Base-by-base conservation (phyloP, 1,140 invertebrate genomes). In the Bicyclus anynana region DNA sequence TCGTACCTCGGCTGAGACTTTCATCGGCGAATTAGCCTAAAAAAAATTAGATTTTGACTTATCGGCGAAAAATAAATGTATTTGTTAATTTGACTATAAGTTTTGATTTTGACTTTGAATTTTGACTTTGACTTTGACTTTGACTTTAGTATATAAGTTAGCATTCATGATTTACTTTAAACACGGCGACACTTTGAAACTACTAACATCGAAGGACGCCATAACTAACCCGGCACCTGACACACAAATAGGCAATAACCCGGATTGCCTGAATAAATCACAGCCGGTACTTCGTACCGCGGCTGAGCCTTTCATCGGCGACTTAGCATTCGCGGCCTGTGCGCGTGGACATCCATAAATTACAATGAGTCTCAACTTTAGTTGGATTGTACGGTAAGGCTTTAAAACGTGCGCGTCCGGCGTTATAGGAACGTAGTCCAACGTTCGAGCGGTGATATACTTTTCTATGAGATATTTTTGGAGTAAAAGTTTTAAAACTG, bases 321-420 rank as follows among this genome's bases (percentile, higher is more conserved):
- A 69, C 60, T 77, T 79, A 72, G 67, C 67, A 79, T 79, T 77
- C 76, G 72, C 57, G 21, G 59, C 55, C 67, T 49, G 38, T 62
- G 62, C 57, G 60, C 62, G 71, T 67, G 67, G 75, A 76, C 77
- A 75, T 69, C 74, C 67, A 80, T 79, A 78, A 83, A 79, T 83
- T 83, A 80, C 74, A 80, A 83, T 83, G 80, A 83, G 79, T 63
- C 70, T 64, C 65, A 70, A 72, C 69, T 68, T 70, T 62, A 71
- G 54, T 69, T 66, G 58, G 59, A 47, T 47, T 16, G 23, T 47
- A 47, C 44, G 5, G 42, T n/a, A n/a, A 56, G 76, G 74, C 59
- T 64, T 63, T 74, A 48, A 63, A 72, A 77, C 79, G 79, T 82
- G 77, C 72, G 60, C 79, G 79, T 82, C 79, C 79, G 79, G 76